Evolutionary conservation across 2,797 vertebrate species (phyloP).

Genomic region (Sebastes nivosus): DNA sequence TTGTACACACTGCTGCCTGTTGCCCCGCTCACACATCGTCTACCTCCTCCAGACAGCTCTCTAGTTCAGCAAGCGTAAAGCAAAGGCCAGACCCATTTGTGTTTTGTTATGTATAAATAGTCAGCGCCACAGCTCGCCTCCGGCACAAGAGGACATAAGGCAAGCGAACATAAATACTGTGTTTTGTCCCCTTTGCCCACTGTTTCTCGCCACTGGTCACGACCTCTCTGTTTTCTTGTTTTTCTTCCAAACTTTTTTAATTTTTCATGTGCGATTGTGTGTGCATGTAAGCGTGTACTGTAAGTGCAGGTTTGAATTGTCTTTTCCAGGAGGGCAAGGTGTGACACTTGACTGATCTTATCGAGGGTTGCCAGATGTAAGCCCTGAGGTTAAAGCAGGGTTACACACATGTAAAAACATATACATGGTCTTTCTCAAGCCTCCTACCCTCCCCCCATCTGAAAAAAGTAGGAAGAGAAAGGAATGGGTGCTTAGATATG

Average conservation of each 20-base stretch:
- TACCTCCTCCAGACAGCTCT: conserved; percentile 34
- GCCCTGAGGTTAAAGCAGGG: conserved; percentile 66
- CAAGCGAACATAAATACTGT: conserved; percentile 49
- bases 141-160: conserved; percentile 57
- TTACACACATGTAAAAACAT: neutral
- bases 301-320: conserved; percentile 8
- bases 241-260: conserved; percentile 13
- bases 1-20: conserved; percentile 44
- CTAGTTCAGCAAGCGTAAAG: conserved; percentile 25
- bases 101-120: conserved; percentile 84
- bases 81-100: conserved; percentile 43
- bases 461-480: conserved; percentile 32
- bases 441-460: neutral
- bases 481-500: conserved; percentile 63
- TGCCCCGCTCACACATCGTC: conserved; percentile 29
- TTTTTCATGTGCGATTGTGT: neutral
- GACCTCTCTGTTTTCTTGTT: conserved; percentile 40
- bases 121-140: conserved; percentile 72
- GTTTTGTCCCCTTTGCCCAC: conserved; percentile 38
- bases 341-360: conserved; percentile 80
- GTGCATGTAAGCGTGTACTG: neutral
- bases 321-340: neutral
- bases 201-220: neutral
- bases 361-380: conserved; percentile 79
- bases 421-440: conserved; percentile 19